A percentile compares a stretch with the other conserved stretches of the same genome.
phyloP scores from a whole-genome alignment of 1,140 invertebrate genomes.

The Drosophila elegans region DNA sequence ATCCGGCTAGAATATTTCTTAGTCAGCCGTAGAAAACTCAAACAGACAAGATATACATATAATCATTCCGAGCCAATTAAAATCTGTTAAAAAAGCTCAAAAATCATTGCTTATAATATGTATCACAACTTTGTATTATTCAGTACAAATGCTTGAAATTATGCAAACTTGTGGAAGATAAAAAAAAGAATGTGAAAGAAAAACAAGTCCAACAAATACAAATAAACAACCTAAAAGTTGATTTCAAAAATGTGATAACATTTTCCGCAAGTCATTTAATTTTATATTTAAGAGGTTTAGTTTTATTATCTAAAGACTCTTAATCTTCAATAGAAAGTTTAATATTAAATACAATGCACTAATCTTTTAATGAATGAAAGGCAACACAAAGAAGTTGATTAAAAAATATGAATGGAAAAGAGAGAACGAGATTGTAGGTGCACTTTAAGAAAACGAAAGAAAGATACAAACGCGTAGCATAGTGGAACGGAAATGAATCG shows the following conservation, averaged over 20 bases:
- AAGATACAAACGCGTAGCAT: constrained; percentile 22
- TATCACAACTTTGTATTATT: constrained; percentile 7
- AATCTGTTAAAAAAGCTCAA: background rate
- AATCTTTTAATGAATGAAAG: constrained; percentile 22
- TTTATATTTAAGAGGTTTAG: constrained; percentile 11
- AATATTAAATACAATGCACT: background rate
- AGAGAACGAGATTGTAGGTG: constrained; percentile 31
- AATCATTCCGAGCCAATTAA: constrained; percentile 21
- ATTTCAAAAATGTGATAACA: constrained; percentile 22
- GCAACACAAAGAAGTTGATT: constrained; percentile 40
- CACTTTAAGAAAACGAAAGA: constrained; percentile 1
- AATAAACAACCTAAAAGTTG: constrained; percentile 7
- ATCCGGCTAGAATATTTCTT: constrained; percentile 9
- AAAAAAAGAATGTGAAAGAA: constrained; percentile 20
- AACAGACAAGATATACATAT: constrained; percentile 10
- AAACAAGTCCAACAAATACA: constrained; percentile 18
- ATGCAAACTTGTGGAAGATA: constrained; percentile 18
- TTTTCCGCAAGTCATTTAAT: constrained; percentile 19
- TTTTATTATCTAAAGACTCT: background rate
- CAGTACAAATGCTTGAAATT: constrained; percentile 10
- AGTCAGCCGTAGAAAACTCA: constrained; percentile 20
- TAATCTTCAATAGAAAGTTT: constrained; percentile 28
- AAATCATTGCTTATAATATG: background rate
- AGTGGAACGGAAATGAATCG: constrained; percentile 40
- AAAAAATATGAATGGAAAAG: constrained; percentile 50